Evolutionary conservation across 1,140 invertebrate species (phyloP).

Genomic region (Papilio xuthus): DNA sequence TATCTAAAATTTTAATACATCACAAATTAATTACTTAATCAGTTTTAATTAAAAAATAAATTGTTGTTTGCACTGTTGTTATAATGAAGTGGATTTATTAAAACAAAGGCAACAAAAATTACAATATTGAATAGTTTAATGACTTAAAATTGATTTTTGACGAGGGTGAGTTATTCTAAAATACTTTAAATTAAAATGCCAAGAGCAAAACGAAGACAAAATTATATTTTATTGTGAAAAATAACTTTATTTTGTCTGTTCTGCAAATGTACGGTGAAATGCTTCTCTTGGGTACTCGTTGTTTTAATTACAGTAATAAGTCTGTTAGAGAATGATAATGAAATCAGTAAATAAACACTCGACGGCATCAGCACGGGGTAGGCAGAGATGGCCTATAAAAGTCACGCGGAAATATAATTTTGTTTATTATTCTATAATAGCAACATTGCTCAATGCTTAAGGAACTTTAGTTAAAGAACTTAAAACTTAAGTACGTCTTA

Average conservation of each 20-base stretch:
- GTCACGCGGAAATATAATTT: background rate
- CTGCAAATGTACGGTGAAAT: background rate
- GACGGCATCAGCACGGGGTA: background rate
- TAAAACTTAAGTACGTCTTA: too few species aligned
- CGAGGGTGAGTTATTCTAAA: background rate
- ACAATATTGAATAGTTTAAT: background rate
- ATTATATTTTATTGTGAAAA: constrained; percentile 14
- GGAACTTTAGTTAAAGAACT: background rate
- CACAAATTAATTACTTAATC: too few species aligned
- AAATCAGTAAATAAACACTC: constrained; percentile 15
- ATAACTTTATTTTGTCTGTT: constrained; percentile 20
- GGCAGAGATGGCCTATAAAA: constrained; percentile 8
- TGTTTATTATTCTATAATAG: background rate
- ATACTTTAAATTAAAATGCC: constrained; percentile 7
- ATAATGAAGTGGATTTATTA: background rate
- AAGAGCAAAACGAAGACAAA: background rate
- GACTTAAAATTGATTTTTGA: constrained; percentile 19
- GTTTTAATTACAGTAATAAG: constrained; percentile 20
- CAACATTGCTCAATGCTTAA: background rate
- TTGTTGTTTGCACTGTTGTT: too few species aligned
- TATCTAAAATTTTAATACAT: too few species aligned
- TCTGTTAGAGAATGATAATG: constrained; percentile 16
- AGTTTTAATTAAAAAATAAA: too few species aligned
- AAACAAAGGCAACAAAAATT: background rate
- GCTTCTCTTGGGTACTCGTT: background rate